Base-by-base conservation (phyloP, 2,797 vertebrate species). In the Chanos chanos region DNA sequence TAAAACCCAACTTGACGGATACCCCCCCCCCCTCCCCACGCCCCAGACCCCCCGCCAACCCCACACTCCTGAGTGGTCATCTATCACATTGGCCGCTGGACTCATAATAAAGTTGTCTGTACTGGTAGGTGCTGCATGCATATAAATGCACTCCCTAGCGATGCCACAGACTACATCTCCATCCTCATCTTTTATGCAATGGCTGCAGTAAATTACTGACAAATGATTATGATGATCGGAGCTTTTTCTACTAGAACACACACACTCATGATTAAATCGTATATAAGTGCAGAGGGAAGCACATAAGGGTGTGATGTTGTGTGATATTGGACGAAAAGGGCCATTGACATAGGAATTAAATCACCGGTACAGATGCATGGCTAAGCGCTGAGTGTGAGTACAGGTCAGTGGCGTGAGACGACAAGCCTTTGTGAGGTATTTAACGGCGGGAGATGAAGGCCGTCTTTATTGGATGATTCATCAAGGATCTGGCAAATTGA, bases 1-100 rank as follows among this genome's bases (percentile, higher is more conserved):
- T 86, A 83, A 88, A 83, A 81, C 72, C 72, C 53, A 33, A 70
- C 79, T 75, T 84, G 82, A 87, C 82, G 74, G 82, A 85, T 83
- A 81, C 75, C 79, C 79, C 79, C 68, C 68, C 68, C 5, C 24
- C 27, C 51, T 9, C 13, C 4, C 28, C 33, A 52, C 25, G 48
- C 55, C 40, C 16, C 48, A 31, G 36, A 7, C 31, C 10, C 25
- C 31, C 40, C 22, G 3, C 13, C 15, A 56, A 7, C 9, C 25
- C 5, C 12, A 18, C 73, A 75, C 74, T 75, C 54, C 77, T 15
- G 12, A 36, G 41, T 76, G 73, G 75, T 85, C 81, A 89, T 87
- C 75, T 77, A 84, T 83, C 67, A 64, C 79, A 75, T 76, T 72
- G 59, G 66, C 71, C 73, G 64, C 71, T 78, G 78, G 80, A 85